A percentile compares a stretch with the other conserved stretches of the same genome.
Evolutionary conservation across 1,140 invertebrate species (phyloP).

Genomic region (Drosophila navojoa): DNA sequence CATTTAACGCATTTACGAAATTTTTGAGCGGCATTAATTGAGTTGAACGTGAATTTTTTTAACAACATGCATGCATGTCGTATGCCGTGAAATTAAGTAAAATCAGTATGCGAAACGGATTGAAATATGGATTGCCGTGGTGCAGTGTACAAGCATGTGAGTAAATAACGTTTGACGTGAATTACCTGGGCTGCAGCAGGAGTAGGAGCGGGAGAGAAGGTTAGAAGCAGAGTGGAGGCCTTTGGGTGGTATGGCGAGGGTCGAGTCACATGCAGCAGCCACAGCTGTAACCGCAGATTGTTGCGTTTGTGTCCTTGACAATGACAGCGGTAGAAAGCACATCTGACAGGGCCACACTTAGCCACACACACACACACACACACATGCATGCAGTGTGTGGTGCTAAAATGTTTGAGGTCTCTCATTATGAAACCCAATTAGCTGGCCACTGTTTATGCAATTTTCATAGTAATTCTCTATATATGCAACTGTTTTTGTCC

Average conservation of each 20-base stretch:
- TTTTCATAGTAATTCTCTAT: slow-evolving; percentile 17
- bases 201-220: not conserved
- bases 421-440: slow-evolving; percentile 74
- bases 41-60: slow-evolving; percentile 1
- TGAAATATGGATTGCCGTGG: slow-evolving; percentile 1
- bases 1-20: not conserved
- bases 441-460: slow-evolving; percentile 31
- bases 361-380: not conserved
- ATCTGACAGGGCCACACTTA: slow-evolving; percentile 15
- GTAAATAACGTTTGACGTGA: slow-evolving; percentile 70
- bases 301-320: slow-evolving; percentile 45
- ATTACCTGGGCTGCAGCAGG: slow-evolving; percentile 25
- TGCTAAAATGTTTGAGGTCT: slow-evolving; percentile 29
- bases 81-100: slow-evolving; percentile 1
- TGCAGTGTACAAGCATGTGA: slow-evolving; percentile 29
- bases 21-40: not conserved
- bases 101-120: not conserved
- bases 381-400: not conserved
- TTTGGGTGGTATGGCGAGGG: not conserved
- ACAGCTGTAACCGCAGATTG: slow-evolving; percentile 62
- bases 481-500: not conserved
- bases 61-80: not conserved
- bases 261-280: slow-evolving; percentile 57
- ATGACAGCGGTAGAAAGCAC: slow-evolving; percentile 40
- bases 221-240: not conserved